Evolutionary conservation across 1,140 invertebrate species (phyloP), one percentile per base, ranked within the genome.

Genomic region (Proctacanthus coquilletti): DNA sequence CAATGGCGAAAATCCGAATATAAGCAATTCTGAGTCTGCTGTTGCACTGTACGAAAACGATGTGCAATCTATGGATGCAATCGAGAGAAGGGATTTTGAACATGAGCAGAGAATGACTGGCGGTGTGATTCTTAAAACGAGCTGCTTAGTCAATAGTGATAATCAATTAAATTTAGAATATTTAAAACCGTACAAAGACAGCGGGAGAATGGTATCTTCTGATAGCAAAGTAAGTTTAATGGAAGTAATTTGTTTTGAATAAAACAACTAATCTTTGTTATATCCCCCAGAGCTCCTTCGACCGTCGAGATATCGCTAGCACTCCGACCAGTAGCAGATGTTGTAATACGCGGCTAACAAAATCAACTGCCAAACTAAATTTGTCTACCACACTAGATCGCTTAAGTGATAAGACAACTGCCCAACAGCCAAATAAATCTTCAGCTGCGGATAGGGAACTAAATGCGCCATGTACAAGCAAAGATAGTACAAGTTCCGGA

Each of bases 281-380:
- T n/a, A n/a, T n/a, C n/a, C n/a, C n/a, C n/a, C n/a, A n/a, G n/a
- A n/a, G n/a, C n/a, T n/a, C n/a, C n/a, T n/a, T n/a, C n/a, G n/a
- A n/a, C n/a, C n/a, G n/a, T n/a, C n/a, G n/a, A n/a, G n/a, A n/a
- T n/a, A n/a, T n/a, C n/a, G n/a, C n/a, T n/a, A n/a, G n/a, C n/a
- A 58, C 55, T 4, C 55, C 55, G 5, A 58, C 55, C 2, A 58
- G 54, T 42, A 58, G 55, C 35, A 51, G 55, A 25, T 50, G 48
- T 23, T 50, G 45, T 30, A 53, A 53, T 18, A 55, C 42, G 30
- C 52, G 55, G 38, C 42, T 58, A 36, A 57, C 51, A 44, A 58
- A 58, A 47, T 58, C 55, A 46, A 58, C 52, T 53, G 54, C 55
- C 48, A 58, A 58, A 53, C 38, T 58, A 9, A 58, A 58, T 41